Conservation (phyloP, 2,113 vertebrate genomes). For the Agelaius phoeniceus region DNA sequence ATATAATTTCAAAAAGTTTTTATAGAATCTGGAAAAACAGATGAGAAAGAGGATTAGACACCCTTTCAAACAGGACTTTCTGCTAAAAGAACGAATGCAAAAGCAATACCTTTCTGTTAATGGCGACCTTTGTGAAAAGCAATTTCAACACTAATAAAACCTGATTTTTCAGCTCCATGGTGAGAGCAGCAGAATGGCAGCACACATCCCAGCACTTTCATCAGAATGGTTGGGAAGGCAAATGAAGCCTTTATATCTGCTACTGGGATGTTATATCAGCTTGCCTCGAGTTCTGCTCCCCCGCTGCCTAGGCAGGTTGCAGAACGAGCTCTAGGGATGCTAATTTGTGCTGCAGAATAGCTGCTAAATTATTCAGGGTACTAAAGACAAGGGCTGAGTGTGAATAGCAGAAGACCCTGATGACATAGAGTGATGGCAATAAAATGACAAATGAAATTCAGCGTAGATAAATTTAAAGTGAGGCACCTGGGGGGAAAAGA, state of each 20-base stretch:
- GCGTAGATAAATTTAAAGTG: neutral
- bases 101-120: conserved; percentile 41
- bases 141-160: conserved; percentile 49
- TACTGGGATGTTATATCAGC: neutral
- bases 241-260: conserved; percentile 50
- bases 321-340: conserved; percentile 7
- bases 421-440: neutral
- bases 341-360: conserved; percentile 15
- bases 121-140: conserved; percentile 41
- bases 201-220: neutral
- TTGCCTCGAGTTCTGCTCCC: conserved; percentile 19
- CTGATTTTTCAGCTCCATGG: conserved; percentile 33
- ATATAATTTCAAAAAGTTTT: neutral
- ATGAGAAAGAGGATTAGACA: conserved; percentile 3
- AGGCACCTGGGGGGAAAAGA: neutral
- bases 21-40: neutral
- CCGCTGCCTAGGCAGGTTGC: neutral
- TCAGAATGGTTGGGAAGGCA: conserved; percentile 18
- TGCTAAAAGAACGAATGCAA: neutral
- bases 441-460: conserved; percentile 29
- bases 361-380: conserved; percentile 45
- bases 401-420: conserved; percentile 11
- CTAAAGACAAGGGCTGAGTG: conserved; percentile 34
- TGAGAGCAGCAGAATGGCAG: neutral
- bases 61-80: neutral